Conservation (phyloP, 2,797 vertebrate genomes). For the Iguana delicatissima region DNA sequence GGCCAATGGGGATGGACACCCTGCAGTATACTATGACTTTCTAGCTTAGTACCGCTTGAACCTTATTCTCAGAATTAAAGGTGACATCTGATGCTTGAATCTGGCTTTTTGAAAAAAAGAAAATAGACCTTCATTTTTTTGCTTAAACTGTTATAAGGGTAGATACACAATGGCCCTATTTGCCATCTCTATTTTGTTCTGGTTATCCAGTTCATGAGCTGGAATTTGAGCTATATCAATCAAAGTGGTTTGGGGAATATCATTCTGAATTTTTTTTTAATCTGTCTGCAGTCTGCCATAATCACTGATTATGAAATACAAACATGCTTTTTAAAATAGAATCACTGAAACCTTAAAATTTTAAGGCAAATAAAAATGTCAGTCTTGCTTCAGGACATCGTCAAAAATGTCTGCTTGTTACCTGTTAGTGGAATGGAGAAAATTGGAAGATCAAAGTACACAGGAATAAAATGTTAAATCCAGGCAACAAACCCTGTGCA, state of each 20-base stretch:
- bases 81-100: neutral
- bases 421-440: slow-evolving; percentile 3
- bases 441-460: slow-evolving; percentile 10
- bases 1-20: neutral
- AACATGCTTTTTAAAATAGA: too few species aligned
- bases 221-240: neutral
- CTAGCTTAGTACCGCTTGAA: neutral
- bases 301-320: too few species aligned
- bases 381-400: rapidly evolving
- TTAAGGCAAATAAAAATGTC: neutral
- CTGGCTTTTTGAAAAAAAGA: neutral
- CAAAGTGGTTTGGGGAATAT: neutral
- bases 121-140: neutral
- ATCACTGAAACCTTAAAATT: neutral
- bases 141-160: neutral
- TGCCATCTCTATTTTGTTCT: neutral
- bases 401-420: slow-evolving; percentile 2
- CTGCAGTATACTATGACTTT: neutral
- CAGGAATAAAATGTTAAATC: slow-evolving; percentile 27
- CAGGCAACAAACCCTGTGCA: neutral
- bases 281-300: neutral
- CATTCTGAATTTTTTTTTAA: neutral
- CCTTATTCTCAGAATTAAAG: neutral
- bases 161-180: neutral
- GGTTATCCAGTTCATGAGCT: neutral